These are phyloP conservation scores for Musca domestica DNA, from an alignment of 1,140 invertebrate species.

Conservation along the genomic window DNA sequence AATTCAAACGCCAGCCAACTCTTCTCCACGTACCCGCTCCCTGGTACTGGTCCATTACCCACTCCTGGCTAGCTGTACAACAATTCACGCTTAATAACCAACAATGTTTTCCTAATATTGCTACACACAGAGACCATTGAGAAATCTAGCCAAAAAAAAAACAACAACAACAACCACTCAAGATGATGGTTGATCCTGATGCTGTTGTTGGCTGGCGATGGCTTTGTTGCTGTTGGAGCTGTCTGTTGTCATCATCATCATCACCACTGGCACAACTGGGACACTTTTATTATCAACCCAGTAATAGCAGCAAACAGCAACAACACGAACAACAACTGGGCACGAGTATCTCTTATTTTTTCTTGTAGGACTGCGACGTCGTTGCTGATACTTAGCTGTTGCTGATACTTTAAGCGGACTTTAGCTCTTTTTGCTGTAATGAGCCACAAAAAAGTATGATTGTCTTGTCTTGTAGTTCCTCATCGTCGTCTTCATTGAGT, in stretches of 20 bases:
- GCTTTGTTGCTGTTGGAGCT: not conserved
- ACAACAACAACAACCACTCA: not conserved
- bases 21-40: not conserved
- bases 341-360: not conserved
- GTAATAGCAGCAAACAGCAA: constrained; percentile 3
- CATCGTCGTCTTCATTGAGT: constrained; percentile 1
- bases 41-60: not conserved
- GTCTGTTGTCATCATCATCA: constrained; percentile 12
- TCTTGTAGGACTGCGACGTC: no score
- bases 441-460: no score
- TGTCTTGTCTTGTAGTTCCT: no score
- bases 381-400: no score
- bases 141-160: not conserved
- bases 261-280: constrained; percentile 4
- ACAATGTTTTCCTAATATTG: constrained; percentile 16
- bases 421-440: no score
- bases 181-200: not conserved
- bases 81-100: constrained; percentile 13
- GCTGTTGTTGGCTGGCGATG: not conserved
- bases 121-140: not conserved
- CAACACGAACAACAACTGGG: no score
- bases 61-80: not conserved
- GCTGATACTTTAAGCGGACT: no score
- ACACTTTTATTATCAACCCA: constrained; percentile 6
- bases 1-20: not conserved